Evolutionary conservation across 2,113 vertebrate genomes (phyloP), one percentile per base, ranked within the genome.

Genomic region (Nymphicus hollandicus): DNA sequence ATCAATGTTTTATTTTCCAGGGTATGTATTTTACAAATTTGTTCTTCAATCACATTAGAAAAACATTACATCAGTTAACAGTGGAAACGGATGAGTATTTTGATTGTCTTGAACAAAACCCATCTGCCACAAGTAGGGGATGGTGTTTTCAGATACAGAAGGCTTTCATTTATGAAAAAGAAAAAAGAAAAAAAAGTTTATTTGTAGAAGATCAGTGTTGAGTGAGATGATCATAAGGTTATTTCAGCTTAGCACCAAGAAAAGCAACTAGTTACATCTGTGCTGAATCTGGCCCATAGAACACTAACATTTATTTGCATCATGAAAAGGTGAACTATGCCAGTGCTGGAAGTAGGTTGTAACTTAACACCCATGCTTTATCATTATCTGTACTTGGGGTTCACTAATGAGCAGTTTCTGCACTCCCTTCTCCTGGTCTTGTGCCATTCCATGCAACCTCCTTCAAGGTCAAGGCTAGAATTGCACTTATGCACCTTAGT

Each of bases 21-120:
- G 7, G 6, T 70, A 58, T 53, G 5, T 39, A 71, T 81, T 77
- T 88, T 44, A 74, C 17, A 82, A 64, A 77, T 35, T 78, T 69
- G 7, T 72, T 88, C 39, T 89, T 73, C n/a, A 71, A 29, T 47
- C 68, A 86, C 10, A 4, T 68, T 29, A 37, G 55, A 39, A 81
- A 90, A n/a, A 37, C 17, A 23, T 17, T 41, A 43, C 58, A 74
- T 77, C 60, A 83, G 39, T 60, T 95, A 73, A 12, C 14, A 64
- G 16, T 78, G 64, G n/a, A 94, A 95, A 73, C 18, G 64, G 88
- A 29, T 46, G 74, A 77, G 31, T 71, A 88, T 73, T 96, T 37
- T 87, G 70, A 53, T 82, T 73, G 16, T 83, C 74, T 94, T 95
- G 49, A 88, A 23, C 7, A 69, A 46, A 89, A 86, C 7, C 29